phyloP scores from a whole-genome alignment of 2,888 invertebrate species.

The Xylophagus ater region DNA sequence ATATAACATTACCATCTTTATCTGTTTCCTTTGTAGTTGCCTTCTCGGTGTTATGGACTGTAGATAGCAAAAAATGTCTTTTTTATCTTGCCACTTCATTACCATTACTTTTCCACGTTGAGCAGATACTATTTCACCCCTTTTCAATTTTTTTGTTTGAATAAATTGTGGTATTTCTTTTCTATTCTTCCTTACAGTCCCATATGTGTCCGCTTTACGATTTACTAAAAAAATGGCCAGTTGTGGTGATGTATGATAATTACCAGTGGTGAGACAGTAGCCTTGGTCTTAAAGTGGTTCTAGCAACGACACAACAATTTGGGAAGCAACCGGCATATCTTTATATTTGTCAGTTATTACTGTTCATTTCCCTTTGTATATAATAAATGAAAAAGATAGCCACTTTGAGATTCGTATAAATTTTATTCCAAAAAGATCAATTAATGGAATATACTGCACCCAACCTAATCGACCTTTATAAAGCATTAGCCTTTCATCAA shows the following conservation, averaged over 20 bases:
- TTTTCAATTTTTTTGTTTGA: slow-evolving; percentile 7
- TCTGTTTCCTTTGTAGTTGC: background rate
- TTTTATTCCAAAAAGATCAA: slow-evolving; percentile 5
- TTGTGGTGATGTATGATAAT: slow-evolving; percentile 9
- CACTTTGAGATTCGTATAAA: background rate
- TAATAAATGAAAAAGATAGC: slow-evolving; percentile 6
- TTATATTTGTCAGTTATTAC: slow-evolving; percentile 5
- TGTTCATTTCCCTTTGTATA: slow-evolving; percentile 7
- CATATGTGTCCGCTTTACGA: slow-evolving; percentile 5
- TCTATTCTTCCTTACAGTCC: slow-evolving; percentile 5
- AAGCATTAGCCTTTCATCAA: slow-evolving; percentile 19
- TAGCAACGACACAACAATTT: slow-evolving; percentile 6
- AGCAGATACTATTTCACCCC: slow-evolving; percentile 2
- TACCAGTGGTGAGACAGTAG: slow-evolving; percentile 8
- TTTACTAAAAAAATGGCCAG: slow-evolving; percentile 4
- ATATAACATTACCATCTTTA: slow-evolving; percentile 1
- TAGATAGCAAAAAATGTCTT: slow-evolving; percentile 5
- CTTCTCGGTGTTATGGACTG: slow-evolving; percentile 4
- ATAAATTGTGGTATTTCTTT: slow-evolving; percentile 2
- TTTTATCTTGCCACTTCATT: slow-evolving; percentile 7
- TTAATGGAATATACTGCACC: slow-evolving; percentile 5
- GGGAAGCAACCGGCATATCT: slow-evolving; percentile 6
- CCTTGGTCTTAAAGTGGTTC: slow-evolving; percentile 2
- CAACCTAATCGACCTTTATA: slow-evolving; percentile 18
- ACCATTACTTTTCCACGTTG: slow-evolving; percentile 8